Evolutionary conservation across 2,888 invertebrate species (phyloP).

Genomic region (Dendrolimus houi): DNA sequence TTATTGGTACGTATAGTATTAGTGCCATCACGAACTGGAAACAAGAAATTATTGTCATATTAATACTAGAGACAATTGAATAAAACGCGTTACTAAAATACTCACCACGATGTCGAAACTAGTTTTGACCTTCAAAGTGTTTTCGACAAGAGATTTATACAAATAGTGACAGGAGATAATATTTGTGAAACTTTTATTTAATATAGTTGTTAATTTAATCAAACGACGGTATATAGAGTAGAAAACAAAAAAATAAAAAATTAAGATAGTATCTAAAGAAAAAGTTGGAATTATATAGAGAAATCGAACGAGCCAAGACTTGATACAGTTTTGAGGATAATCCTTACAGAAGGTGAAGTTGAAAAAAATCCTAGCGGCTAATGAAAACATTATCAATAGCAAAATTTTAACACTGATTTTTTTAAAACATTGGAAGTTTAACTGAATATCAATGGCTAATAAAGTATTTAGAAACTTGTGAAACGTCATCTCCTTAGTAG

Average conservation of each 20-base stretch:
- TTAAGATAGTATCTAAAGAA: neutral
- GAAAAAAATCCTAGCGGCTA: neutral
- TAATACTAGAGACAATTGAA: neutral
- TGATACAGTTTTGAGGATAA: neutral
- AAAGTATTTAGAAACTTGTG: neutral
- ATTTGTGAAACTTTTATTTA: neutral
- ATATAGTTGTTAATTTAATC: neutral
- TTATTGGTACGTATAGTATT: neutral
- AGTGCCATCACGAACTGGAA: conserved; percentile 1
- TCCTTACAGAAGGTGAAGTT: neutral
- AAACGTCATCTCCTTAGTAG: neutral
- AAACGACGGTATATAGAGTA: conserved; percentile 2
- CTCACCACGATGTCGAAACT: neutral
- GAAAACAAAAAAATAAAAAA: conserved; percentile 4
- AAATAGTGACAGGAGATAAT: neutral
- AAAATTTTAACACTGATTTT: neutral
- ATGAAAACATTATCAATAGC: neutral
- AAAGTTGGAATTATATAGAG: neutral
- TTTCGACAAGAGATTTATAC: conserved; percentile 4
- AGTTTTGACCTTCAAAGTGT: conserved; percentile 1
- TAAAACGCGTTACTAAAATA: neutral
- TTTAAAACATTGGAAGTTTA: neutral
- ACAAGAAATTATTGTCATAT: neutral
- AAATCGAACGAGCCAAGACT: neutral
- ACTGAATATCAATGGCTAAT: neutral